phyloP scores from a whole-genome alignment of 1,140 invertebrate species.

The Lethrus apterus region DNA sequence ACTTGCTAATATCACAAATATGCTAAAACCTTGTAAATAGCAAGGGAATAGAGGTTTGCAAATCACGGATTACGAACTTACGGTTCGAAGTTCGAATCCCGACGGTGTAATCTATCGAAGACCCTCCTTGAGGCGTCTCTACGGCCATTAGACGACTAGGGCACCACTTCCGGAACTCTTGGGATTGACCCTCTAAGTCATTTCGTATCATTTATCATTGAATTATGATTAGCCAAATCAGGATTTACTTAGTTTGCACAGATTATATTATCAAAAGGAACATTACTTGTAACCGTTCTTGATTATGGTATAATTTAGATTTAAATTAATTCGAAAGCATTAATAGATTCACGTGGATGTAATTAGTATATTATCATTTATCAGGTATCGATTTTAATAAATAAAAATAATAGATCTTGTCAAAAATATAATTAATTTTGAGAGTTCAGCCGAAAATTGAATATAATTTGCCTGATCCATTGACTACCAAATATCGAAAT shows the following conservation, averaged over 20 bases:
- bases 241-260: slow-evolving; percentile 13
- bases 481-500: too few species aligned
- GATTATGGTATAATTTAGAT: slow-evolving; percentile 12
- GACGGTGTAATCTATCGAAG: slow-evolving; percentile 36
- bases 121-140: slow-evolving; percentile 26
- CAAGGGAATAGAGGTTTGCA: slow-evolving; percentile 31
- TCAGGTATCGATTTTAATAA: too few species aligned
- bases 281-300: slow-evolving; percentile 4
- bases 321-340: slow-evolving; percentile 5
- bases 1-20: slow-evolving; percentile 4
- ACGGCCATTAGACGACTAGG: slow-evolving; percentile 24
- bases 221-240: slow-evolving; percentile 23
- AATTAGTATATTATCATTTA: too few species aligned
- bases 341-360: not conserved
- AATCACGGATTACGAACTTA: slow-evolving; percentile 34
- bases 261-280: slow-evolving; percentile 16
- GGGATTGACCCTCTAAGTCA: slow-evolving; percentile 27
- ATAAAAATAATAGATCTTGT: too few species aligned
- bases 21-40: slow-evolving; percentile 11
- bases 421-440: too few species aligned
- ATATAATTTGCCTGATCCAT: too few species aligned
- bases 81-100: slow-evolving; percentile 33
- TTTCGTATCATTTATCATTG: slow-evolving; percentile 30
- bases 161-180: slow-evolving; percentile 19
- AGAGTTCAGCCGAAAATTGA: too few species aligned